phyloP scores from a whole-genome alignment of 2,113 vertebrate genomes.

The Alethe diademata region DNA sequence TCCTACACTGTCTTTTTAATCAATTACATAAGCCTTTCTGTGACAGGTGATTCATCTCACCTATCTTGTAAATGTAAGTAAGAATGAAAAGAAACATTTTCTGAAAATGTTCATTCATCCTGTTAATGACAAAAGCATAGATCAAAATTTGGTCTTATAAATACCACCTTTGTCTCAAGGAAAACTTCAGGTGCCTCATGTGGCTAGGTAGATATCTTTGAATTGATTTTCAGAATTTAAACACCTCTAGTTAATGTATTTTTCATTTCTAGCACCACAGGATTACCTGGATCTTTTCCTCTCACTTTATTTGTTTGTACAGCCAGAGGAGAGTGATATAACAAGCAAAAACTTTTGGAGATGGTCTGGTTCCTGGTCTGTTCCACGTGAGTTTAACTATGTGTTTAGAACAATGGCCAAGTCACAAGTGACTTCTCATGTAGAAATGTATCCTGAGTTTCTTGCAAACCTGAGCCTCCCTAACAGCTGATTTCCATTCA shows the following conservation, averaged over 20 bases:
- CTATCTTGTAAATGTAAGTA: not conserved
- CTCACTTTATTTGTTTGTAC: not conserved
- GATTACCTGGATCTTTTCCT: not conserved
- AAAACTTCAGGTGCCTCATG: not conserved
- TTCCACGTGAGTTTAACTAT: not conserved
- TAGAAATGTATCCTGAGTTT: not conserved
- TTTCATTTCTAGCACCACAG: not conserved
- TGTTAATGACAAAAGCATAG: not conserved
- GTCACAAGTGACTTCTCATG: not conserved
- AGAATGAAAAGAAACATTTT: not conserved
- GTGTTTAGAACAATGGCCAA: not conserved
- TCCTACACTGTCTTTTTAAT: not conserved
- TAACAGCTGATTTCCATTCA: not conserved
- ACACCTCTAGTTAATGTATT: not conserved
- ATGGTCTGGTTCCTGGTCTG: not conserved
- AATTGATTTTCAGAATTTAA: not conserved
- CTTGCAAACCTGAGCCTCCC: not conserved
- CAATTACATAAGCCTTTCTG: not conserved
- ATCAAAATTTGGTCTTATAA: not conserved
- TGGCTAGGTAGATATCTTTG: not conserved
- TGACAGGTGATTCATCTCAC: not conserved
- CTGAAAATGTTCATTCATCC: not conserved
- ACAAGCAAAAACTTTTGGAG: not conserved
- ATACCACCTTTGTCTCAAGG: not conserved
- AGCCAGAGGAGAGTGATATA: not conserved